Evolutionary conservation across 1,140 invertebrate species (phyloP).

Genomic region (Brachionus angularis): DNA sequence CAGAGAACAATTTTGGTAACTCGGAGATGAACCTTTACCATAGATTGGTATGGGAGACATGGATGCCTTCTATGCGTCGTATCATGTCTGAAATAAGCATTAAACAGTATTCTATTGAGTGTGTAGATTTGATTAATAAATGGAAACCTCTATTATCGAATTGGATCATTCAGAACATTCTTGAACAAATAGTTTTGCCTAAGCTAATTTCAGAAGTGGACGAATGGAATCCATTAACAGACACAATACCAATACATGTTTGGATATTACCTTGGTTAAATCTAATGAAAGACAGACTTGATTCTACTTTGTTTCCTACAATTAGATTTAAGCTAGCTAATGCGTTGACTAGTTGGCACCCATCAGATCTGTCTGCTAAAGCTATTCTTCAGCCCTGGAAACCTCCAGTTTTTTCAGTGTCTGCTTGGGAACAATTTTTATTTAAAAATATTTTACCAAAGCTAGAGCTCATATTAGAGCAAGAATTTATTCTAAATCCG

Average conservation of each 20-base stretch:
- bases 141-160: constrained; percentile 75
- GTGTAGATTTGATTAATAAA: constrained; percentile 73
- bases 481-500: constrained; percentile 77
- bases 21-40: constrained; percentile 75
- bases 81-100: constrained; percentile 64
- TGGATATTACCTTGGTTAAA: constrained; percentile 95
- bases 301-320: constrained; percentile 53
- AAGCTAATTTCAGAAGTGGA: constrained; percentile 73
- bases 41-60: constrained; percentile 76
- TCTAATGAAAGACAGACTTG: constrained; percentile 63
- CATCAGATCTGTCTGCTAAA: constrained; percentile 81
- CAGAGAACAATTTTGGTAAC: constrained; percentile 46
- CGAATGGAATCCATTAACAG: constrained; percentile 87
- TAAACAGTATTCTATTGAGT: constrained; percentile 64
- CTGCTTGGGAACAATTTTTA: constrained; percentile 77
- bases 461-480: constrained; percentile 49
- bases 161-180: constrained; percentile 77
- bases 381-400: constrained; percentile 86
- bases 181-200: constrained; percentile 76
- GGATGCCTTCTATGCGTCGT: constrained; percentile 74
- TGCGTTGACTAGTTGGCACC: constrained; percentile 77
- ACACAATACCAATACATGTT: constrained; percentile 84
- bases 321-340: constrained; percentile 83
- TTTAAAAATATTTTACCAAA: constrained; percentile 86
- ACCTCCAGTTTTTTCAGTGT: constrained; percentile 71